A percentile compares a stretch with the other conserved stretches of the same genome.
Conservation (phyloP, 2,888 invertebrate species). For the Labia minor region DNA sequence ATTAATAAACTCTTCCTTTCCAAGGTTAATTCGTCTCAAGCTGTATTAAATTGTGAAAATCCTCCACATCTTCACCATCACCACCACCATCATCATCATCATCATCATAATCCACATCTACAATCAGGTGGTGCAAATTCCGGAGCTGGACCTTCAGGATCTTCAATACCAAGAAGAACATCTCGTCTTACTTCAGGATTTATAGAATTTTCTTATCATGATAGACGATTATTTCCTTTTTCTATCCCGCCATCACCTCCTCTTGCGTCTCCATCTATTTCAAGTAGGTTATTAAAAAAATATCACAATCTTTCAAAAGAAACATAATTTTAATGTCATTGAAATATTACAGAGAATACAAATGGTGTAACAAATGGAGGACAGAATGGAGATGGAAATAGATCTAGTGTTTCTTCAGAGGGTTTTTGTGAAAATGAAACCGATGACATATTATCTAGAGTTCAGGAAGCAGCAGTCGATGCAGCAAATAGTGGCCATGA, state of each 20-base stretch:
- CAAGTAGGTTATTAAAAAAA: neutral
- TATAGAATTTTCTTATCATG: constrained; percentile 30
- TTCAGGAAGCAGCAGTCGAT: constrained; percentile 37
- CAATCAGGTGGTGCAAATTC: constrained; percentile 18
- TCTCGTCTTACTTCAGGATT: constrained; percentile 18
- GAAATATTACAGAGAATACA: no score
- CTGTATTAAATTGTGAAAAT: constrained; percentile 65
- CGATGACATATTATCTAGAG: constrained; percentile 46
- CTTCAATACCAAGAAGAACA: constrained; percentile 19
- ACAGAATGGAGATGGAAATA: constrained; percentile 54
- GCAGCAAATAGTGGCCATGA: constrained; percentile 39
- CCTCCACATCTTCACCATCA: constrained; percentile 36
- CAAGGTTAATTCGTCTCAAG: constrained; percentile 69
- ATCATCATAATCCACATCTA: constrained; percentile 25
- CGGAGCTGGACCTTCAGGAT: neutral
- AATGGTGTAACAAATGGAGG: neutral
- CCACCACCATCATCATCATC: constrained; percentile 34
- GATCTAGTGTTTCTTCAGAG: constrained; percentile 89
- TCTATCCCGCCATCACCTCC: constrained; percentile 31
- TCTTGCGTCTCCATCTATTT: neutral
- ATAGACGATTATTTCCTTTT: constrained; percentile 34
- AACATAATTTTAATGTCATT: no score
- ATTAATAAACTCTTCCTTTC: neutral
- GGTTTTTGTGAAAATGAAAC: constrained; percentile 93
- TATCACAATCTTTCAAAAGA: no score